These are phyloP conservation scores for Cryptoleucopteryx plumbea DNA, from an alignment of 2,113 vertebrate species.

Conservation along the genomic window DNA sequence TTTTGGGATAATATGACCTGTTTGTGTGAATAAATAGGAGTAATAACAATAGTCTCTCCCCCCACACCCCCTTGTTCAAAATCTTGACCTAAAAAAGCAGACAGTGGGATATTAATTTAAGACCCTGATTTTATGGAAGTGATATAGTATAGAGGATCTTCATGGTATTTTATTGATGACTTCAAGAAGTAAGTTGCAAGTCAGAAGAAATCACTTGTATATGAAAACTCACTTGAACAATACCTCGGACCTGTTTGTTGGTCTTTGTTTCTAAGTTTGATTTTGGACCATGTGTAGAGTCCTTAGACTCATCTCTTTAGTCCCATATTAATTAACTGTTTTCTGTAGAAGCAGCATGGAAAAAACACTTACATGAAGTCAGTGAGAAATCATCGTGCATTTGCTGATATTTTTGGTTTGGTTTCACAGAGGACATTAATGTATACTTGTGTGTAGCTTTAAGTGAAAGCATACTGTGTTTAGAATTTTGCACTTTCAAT, in stretches of 20 bases:
- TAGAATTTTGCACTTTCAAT: neutral
- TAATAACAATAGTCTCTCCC: neutral
- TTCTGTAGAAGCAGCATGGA: neutral
- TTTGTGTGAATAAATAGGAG: neutral
- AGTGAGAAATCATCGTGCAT: neutral
- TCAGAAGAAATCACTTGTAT: neutral
- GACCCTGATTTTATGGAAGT: neutral
- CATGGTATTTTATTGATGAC: neutral
- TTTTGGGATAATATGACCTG: neutral
- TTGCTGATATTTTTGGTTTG: neutral
- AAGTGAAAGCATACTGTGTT: neutral
- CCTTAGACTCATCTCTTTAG: neutral
- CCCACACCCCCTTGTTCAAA: accelerated
- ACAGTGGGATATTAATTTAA: neutral
- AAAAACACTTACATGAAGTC: neutral
- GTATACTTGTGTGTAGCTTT: neutral
- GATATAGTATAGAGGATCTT: neutral
- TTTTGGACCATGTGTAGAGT: neutral
- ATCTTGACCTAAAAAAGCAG: neutral
- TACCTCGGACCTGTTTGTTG: neutral
- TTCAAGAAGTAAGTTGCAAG: neutral
- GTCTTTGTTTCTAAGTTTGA: neutral
- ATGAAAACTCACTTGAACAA: neutral
- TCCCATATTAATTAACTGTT: neutral
- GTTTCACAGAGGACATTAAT: neutral